Evolutionary conservation across 2,797 vertebrate genomes (phyloP), one percentile per base, ranked within the genome.

Genomic region (Melanotaenia pygmaea): DNA sequence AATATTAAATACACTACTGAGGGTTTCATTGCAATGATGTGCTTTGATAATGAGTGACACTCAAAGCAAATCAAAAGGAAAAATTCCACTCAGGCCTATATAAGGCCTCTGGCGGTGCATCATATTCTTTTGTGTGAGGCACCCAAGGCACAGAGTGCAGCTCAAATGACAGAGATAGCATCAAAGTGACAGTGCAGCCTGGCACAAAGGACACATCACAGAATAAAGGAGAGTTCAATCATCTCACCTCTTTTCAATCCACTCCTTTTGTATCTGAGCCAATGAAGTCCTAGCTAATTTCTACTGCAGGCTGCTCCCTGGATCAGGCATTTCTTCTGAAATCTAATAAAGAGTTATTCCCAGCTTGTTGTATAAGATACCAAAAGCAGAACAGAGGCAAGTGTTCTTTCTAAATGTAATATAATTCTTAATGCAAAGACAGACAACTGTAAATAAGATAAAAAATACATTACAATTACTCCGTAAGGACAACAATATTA

Each of bases 151-250:
- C 80, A n/a, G 78, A 64, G 45, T 68, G 85, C 56, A 26, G 77
- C 81, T 86, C 64, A 30, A 80, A 88, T 84, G 90, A 91, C 86
- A 82, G 84, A 64, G 90, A 93, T 93, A 87, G 78, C 86, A 93
- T 94, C 91, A 85, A 92, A 93, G 92, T 82, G 86, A 91, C 80
- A 82, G 83, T 66, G 79, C 85, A 79, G 88, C 76, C 77, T 26
- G 59, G 76, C 86, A 93, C 91, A 94, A 93, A 93, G 79, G 85
- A 87, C 87, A 82, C 79, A 61, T 82, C 74, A 53, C 20, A 67
- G 85, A 89, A 93, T 86, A 93, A 93, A 92, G 86, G 81, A 68
- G 66, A 90, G 90, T 92, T 91, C 87, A 91, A 87, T 92, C 91
- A 88, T 89, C 88, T 88, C 86, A 77, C 70, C 82, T 83, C 82